A percentile compares a stretch with the other conserved stretches of the same genome.
Evolutionary conservation across 1,140 invertebrate genomes (phyloP).

Genomic region (Bombus superbus): DNA sequence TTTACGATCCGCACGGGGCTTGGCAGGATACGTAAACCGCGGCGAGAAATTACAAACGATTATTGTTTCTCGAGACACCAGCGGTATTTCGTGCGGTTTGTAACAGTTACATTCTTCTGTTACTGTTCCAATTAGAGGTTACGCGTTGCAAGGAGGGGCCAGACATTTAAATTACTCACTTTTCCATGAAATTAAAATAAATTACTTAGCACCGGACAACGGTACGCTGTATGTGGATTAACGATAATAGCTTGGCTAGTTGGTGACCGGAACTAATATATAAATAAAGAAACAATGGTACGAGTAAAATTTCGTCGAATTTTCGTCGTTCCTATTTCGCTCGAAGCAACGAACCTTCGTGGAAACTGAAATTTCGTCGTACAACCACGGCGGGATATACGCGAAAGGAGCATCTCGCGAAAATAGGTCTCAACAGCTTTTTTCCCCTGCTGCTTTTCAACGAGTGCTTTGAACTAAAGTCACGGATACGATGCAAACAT

Average conservation of each 20-base stretch:
- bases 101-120: conserved; percentile 51
- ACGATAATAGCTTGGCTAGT: background rate
- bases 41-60: background rate
- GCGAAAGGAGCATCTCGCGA: background rate
- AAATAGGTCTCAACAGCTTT: background rate
- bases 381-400: no score
- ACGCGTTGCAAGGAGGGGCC: background rate
- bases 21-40: conserved; percentile 9
- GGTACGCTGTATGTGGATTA: background rate
- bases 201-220: conserved; percentile 4
- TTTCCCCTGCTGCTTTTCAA: background rate
- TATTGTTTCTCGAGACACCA: conserved; percentile 6
- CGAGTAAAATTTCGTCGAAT: background rate
- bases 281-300: background rate
- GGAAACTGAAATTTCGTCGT: background rate
- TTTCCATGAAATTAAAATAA: conserved; percentile 38
- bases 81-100: conserved; percentile 13
- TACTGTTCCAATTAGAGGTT: conserved; percentile 45
- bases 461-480: background rate
- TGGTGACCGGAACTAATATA: background rate
- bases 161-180: conserved; percentile 14
- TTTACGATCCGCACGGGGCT: background rate
- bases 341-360: background rate
- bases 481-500: conserved; percentile 1
- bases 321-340: background rate